Evolutionary conservation across 2,888 invertebrate species (phyloP).

Genomic region (Drosophila austrosaltans): DNA sequence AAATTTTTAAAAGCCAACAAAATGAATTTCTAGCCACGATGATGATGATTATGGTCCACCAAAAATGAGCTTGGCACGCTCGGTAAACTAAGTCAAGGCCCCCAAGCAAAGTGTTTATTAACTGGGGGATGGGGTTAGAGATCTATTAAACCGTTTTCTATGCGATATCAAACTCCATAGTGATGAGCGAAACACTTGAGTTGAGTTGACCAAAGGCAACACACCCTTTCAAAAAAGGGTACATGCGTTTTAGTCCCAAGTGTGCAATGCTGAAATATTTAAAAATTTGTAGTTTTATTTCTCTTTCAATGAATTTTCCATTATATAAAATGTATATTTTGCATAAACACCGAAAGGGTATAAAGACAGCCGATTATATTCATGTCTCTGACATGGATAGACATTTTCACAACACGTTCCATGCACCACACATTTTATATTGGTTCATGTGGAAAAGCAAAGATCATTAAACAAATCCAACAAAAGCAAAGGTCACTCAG

Average conservation of each 20-base stretch:
- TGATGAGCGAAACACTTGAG: constrained; percentile 14
- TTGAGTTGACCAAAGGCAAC: constrained; percentile 12
- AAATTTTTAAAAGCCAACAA: constrained; percentile 11
- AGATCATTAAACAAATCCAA: constrained; percentile 31
- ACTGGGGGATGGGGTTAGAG: constrained; percentile 14
- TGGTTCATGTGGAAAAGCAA: constrained; percentile 33
- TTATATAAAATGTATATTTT: no score
- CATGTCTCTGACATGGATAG: neutral
- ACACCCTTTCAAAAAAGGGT: neutral
- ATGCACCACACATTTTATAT: neutral
- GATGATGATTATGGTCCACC: constrained; percentile 31
- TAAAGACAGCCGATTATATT: neutral
- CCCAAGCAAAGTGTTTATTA: constrained; percentile 32
- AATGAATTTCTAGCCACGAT: constrained; percentile 15
- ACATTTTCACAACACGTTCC: constrained; percentile 6
- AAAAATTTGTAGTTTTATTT: no score
- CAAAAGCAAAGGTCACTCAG: constrained; percentile 40
- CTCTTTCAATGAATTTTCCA: no score
- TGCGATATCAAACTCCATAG: constrained; percentile 15
- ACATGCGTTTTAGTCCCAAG: neutral
- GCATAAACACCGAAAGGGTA: neutral
- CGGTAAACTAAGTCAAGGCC: constrained; percentile 46
- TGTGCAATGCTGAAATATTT: neutral
- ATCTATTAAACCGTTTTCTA: constrained; percentile 29
- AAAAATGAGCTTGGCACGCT: constrained; percentile 42